Base-by-base conservation (phyloP, 2,888 invertebrate species). In the Cheilosia urbana region DNA sequence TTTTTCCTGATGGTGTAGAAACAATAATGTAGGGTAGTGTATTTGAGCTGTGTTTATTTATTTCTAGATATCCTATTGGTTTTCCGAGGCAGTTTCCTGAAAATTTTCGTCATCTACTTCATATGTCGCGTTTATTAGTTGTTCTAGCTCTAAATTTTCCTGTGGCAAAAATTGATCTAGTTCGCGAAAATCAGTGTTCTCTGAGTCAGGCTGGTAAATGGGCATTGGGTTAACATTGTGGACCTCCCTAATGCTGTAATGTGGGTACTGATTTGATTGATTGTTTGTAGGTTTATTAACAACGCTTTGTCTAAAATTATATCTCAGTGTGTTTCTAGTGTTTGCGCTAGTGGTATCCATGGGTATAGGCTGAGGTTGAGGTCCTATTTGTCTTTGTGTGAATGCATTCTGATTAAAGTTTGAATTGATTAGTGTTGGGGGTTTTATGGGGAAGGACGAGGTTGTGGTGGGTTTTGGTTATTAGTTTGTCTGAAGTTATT, bases 251-350 rank as follows among this genome's bases (percentile, higher is more conserved):
- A 47, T 47, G 1, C 19, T 47, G 9, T 19, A 19, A 19, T 47
- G 47, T 47, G 4, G 47, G 6, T 47, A 47, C 47, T 4, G 24
- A 24, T 24, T 24, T 24, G 24, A 5, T 5, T 24, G n/a, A 19
- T 47, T 47, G 19, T 47, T 47, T 47, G 5, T 47, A 47, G 47
- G 17, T 47, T 47, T 47, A 42, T 47, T 47, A 47, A 47, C 47
- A 47, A 1, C 4, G 17, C 5, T 17, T 47, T n/a, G 47, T 17
- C 47, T 47, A 7, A 47, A 47, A 19, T 47, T 47, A 6, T 19
- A 47, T 19, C 47, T 47, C 6, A 5, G 47, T 17, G 17, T 47
- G 19, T 47, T 47, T 6, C 17, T 47, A 17, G n/a, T n/a, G n/a
- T n/a, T n/a, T n/a, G n/a, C n/a, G n/a, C n/a, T n/a, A n/a, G n/a